Conservation (phyloP, 2,113 vertebrate species). For the Smithornis capensis region DNA sequence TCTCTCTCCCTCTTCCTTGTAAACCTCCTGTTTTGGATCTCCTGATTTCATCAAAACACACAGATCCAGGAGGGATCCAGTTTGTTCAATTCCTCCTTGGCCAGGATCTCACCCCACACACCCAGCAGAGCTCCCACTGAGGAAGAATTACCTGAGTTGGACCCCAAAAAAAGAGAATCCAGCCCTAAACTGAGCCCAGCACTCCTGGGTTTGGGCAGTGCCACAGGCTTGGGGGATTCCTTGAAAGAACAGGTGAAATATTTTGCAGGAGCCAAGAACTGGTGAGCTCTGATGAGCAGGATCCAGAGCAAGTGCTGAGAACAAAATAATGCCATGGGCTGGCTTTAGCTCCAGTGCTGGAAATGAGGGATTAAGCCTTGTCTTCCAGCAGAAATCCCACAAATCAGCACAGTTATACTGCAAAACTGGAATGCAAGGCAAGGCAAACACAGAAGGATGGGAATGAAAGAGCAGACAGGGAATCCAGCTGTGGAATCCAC, state of each 20-base stretch:
- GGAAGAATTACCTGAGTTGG: not conserved
- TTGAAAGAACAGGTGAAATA: not conserved
- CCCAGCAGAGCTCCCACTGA: not conserved
- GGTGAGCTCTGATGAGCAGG: not conserved
- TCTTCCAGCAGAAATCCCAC: not conserved
- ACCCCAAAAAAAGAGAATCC: not conserved
- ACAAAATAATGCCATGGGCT: not conserved
- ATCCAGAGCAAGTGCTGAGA: not conserved
- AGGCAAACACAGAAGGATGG: rapidly evolving
- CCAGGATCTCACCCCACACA: not conserved
- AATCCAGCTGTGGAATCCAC: not conserved
- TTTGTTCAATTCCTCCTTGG: not conserved
- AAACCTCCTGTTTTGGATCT: rapidly evolving
- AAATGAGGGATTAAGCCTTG: not conserved
- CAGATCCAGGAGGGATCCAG: not conserved
- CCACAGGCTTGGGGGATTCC: rapidly evolving
- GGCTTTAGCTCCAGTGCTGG: not conserved
- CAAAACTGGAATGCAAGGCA: not conserved
- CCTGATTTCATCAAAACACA: not conserved
- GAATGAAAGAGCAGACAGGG: not conserved
- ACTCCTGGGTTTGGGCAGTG: not conserved
- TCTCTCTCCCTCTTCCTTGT: not conserved
- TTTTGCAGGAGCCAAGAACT: conserved; percentile 11
- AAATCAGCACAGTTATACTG: not conserved
- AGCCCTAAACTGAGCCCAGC: not conserved